Percentiles rank a stretch among this genome's conserved stretches.
Evolutionary conservation across 2,888 invertebrate genomes (phyloP).

Genomic region (Dione vanillae): DNA sequence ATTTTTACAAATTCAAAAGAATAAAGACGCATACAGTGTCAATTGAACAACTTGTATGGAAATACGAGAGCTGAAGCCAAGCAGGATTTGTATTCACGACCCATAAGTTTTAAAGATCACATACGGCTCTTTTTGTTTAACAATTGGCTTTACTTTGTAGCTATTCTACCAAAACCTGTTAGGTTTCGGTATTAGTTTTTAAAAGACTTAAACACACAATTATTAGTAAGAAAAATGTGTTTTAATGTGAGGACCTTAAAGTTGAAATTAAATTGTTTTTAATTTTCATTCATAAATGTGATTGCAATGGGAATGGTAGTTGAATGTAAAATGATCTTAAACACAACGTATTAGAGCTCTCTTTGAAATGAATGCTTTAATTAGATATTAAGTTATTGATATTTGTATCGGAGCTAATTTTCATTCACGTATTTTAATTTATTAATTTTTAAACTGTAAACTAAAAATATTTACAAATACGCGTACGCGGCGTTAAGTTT

Average conservation of each 20-base stretch:
- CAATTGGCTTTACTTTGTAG: background rate
- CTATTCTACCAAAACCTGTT: background rate
- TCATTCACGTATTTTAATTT: too few relatives aligned
- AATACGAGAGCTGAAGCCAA: background rate
- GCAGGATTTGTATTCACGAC: background rate
- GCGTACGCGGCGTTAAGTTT: too few relatives aligned
- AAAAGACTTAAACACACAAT: background rate
- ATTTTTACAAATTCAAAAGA: background rate
- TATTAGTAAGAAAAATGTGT: background rate
- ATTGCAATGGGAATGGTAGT: too few relatives aligned
- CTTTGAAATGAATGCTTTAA: background rate
- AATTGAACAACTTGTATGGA: too few relatives aligned
- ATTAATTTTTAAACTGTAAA: too few relatives aligned
- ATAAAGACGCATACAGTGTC: too few relatives aligned
- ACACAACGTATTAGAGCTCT: background rate
- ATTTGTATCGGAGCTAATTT: background rate
- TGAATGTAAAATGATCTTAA: background rate
- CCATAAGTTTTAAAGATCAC: background rate
- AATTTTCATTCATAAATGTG: too few relatives aligned
- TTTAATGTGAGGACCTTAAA: accelerated
- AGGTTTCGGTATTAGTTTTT: too few relatives aligned
- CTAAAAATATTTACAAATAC: too few relatives aligned
- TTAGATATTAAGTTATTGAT: background rate
- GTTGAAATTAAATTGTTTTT: background rate
- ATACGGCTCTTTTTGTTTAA: background rate